phyloP scores from a whole-genome alignment of 1,140 invertebrate species.

The Matsumurasca onukii region DNA sequence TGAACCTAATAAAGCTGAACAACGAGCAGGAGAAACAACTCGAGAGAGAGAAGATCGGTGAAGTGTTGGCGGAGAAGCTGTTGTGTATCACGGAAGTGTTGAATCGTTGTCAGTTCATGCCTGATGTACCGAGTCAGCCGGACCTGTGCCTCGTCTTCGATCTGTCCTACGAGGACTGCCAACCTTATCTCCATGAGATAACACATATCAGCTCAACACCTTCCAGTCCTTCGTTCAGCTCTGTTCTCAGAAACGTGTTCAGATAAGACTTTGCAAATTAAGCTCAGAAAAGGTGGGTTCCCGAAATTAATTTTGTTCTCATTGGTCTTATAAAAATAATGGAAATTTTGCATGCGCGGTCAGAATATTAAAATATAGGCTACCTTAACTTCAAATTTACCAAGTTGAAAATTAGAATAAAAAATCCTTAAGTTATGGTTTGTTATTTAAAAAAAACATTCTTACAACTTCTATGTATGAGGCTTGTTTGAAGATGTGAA shows the following conservation, averaged over 20 bases:
- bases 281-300: too few relatives aligned
- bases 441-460: too few relatives aligned
- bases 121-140: conserved; percentile 22
- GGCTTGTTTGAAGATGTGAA: too few relatives aligned
- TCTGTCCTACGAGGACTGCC: conserved; percentile 86
- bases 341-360: too few relatives aligned
- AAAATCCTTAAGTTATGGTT: too few relatives aligned
- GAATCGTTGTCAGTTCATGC: conserved; percentile 4
- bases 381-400: too few relatives aligned
- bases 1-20: conserved; percentile 26
- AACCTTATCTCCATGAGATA: conserved; percentile 87
- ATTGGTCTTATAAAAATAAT: too few relatives aligned
- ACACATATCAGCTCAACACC: conserved; percentile 74
- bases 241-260: conserved; percentile 41
- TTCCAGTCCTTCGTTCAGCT: conserved; percentile 70
- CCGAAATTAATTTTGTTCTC: too few relatives aligned
- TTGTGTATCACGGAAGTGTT: conserved; percentile 16
- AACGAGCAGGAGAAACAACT: conserved; percentile 12
- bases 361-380: too few relatives aligned
- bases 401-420: too few relatives aligned
- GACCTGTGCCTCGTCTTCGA: conserved; percentile 95
- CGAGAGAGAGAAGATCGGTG: conserved; percentile 23
- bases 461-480: too few relatives aligned
- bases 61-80: conserved; percentile 31
- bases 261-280: too few relatives aligned